Base-by-base conservation (phyloP, 2,113 vertebrate genomes). In the Gallinago undulata region DNA sequence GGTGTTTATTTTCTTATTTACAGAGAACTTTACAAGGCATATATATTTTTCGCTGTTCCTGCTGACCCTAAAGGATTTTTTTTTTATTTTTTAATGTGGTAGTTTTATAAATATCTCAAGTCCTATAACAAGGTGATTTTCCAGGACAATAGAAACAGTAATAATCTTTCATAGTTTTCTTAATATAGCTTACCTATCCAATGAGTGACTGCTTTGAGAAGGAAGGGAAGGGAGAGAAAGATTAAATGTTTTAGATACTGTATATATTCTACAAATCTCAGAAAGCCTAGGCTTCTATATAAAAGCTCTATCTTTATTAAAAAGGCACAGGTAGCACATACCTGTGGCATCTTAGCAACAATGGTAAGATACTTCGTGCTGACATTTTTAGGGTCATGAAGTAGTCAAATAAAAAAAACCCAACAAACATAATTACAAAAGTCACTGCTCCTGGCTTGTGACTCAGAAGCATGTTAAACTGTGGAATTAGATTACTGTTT, bases 1-100 rank as follows among this genome's bases (percentile, higher is more conserved):
- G 19, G 25, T 94, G 39, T 95, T 96, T 94, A 93, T 90, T 93
- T 96, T 96, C 56, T 75, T 78, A 50, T 72, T 89, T 83, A 67
- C 56, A 76, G 48, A 51, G 60, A 89, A 28, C 13, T 94, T 93
- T 84, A 77, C 66, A 89, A 79, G 59, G 31, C 18, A 84, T 67
- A 48, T 74, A 50, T 89, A 7, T 80, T 74, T 84, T 94, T 75
- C 73, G 19, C 27, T 74, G 10, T 66, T 94, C 9, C 57, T 84
- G 14, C 16, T 94, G 28, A 75, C 51, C 59, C 10, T 53, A 84
- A 81, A 85, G 30, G 55, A 69, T 63, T 3, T 57, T 7, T 24
- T 28, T 11, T 85, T 59, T 90, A 37, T 79, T 89, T 77, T 66
- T 82, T 51, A 55, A 50, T 78, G 13, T 39, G 2, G 6, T 87